A percentile compares a stretch with the other conserved stretches of the same genome.
These are phyloP conservation scores for Channa maculata DNA, from an alignment of 2,113 vertebrate genomes.

Conservation along the genomic window DNA sequence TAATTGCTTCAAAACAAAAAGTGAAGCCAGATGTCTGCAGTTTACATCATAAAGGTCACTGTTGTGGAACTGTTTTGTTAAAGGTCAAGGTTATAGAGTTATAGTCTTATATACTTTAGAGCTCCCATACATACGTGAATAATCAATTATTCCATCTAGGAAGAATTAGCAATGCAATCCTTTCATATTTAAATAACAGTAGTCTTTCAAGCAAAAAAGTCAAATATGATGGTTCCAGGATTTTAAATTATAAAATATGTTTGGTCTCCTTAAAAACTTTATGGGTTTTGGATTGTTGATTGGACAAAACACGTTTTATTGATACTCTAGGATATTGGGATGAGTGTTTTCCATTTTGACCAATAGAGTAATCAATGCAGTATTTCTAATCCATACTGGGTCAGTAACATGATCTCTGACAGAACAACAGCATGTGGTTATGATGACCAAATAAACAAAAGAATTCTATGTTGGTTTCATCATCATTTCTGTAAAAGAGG, in stretches of 20 bases:
- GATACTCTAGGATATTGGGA: neutral
- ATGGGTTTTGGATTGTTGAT: too few relatives aligned
- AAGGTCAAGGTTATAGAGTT: neutral
- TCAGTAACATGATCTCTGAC: too few relatives aligned
- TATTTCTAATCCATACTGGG: too few relatives aligned
- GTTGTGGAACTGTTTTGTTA: neutral
- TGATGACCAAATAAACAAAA: too few relatives aligned
- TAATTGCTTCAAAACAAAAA: conserved; percentile 1
- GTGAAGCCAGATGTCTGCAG: neutral
- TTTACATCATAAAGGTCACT: neutral
- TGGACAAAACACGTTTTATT: neutral
- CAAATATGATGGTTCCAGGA: neutral
- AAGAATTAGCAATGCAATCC: neutral
- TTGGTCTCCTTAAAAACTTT: too few relatives aligned
- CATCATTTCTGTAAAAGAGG: too few relatives aligned
- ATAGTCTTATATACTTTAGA: neutral
- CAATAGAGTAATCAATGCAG: too few relatives aligned
- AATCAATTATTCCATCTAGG: neutral
- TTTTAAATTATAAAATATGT: too few relatives aligned
- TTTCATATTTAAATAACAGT: too few relatives aligned
- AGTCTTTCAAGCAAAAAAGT: neutral
- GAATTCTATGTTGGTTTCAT: too few relatives aligned
- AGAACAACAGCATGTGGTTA: too few relatives aligned
- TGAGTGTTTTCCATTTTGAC: too few relatives aligned
- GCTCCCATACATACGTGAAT: neutral